Evolutionary conservation across 2,113 vertebrate species (phyloP).

Genomic region (Rhinichthys klamathensis): DNA sequence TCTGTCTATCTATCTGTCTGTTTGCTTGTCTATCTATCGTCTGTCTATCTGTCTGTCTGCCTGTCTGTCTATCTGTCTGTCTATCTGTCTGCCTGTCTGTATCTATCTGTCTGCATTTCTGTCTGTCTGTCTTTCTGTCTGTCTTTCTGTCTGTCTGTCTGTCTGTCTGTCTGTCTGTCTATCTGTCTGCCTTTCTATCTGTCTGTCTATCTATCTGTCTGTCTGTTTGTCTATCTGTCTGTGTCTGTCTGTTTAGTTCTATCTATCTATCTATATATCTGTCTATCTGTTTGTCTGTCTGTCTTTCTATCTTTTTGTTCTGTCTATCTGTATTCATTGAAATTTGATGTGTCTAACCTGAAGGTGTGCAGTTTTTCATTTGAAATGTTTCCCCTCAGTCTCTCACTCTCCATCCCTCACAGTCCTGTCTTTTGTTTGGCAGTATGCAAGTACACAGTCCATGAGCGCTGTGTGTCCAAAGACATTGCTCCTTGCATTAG

Average conservation of each 20-base stretch:
- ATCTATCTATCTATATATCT: not conserved
- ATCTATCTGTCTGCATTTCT: too few relatives aligned
- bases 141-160: not conserved
- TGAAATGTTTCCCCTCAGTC: not conserved
- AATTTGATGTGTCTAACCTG: too few relatives aligned
- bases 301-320: not conserved
- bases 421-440: slow-evolving; percentile 41
- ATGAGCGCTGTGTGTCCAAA: slow-evolving; percentile 92
- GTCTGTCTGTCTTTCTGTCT: too few relatives aligned
- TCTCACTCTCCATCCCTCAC: not conserved
- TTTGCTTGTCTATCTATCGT: too few relatives aligned
- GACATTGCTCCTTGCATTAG: slow-evolving; percentile 91
- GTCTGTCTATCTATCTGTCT: not conserved
- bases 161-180: not conserved
- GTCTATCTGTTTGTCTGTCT: not conserved
- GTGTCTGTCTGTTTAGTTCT: not conserved
- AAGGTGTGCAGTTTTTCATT: not conserved
- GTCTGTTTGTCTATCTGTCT: not conserved
- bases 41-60: not conserved
- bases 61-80: not conserved
- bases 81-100: not conserved
- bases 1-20: not conserved
- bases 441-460: slow-evolving; percentile 97
- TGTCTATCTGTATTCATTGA: not conserved
- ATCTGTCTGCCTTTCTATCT: not conserved